Conservation (phyloP, 2,888 invertebrate species). For the Vesta saturnalis region DNA sequence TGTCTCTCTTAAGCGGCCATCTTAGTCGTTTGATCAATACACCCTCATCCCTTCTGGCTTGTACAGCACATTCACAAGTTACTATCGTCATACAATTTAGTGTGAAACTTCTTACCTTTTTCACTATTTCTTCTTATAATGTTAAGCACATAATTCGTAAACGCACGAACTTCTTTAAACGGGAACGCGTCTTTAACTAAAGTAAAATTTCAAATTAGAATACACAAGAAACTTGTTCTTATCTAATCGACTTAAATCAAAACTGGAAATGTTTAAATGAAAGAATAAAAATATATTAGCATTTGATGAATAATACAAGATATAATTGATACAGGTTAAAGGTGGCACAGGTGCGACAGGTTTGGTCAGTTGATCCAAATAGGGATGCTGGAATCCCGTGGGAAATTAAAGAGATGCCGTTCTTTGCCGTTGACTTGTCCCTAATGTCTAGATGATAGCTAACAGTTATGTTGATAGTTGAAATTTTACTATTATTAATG, state of each 20-base stretch:
- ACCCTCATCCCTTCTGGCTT: slow-evolving; percentile 18
- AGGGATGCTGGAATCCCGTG: slow-evolving; percentile 55
- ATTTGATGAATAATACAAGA: slow-evolving; percentile 19
- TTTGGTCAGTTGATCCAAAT: slow-evolving; percentile 55
- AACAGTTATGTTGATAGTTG: slow-evolving; percentile 17
- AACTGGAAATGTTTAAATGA: background rate
- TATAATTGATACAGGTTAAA: slow-evolving; percentile 44
- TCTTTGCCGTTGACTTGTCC: slow-evolving; percentile 33
- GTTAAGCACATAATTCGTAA: no score
- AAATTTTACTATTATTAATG: slow-evolving; percentile 10
- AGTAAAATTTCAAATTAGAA: background rate
- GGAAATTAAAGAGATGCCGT: slow-evolving; percentile 53
- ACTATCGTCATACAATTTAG: background rate
- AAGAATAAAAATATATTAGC: slow-evolving; percentile 26
- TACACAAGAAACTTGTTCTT: background rate
- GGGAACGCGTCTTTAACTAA: background rate
- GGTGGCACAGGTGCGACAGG: slow-evolving; percentile 49
- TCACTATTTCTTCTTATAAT: background rate
- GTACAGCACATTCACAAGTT: slow-evolving; percentile 29
- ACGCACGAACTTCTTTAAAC: background rate
- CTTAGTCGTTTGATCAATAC: slow-evolving; percentile 40
- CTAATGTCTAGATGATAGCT: slow-evolving; percentile 23
- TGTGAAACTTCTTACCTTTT: background rate
- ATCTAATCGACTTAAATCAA: slow-evolving; percentile 1
- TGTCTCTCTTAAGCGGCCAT: slow-evolving; percentile 41